Percentiles rank a stretch among this genome's conserved stretches.
These are phyloP conservation scores for Drosophila seguyi DNA, from an alignment of 1,140 invertebrate species.

Conservation along the genomic window DNA sequence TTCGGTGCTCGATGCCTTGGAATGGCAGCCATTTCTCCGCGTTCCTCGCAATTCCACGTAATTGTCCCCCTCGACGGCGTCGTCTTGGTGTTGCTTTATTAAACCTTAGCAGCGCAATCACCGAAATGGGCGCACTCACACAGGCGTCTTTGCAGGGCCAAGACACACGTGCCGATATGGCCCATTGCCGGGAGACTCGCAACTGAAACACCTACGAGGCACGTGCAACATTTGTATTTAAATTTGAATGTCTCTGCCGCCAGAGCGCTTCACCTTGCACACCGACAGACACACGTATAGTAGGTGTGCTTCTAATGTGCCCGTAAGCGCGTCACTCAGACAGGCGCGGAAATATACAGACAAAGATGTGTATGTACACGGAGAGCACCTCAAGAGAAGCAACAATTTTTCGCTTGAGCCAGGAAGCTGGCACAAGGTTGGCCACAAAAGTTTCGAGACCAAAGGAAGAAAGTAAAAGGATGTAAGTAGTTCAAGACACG, in stretches of 20 bases:
- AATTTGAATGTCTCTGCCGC: conserved; percentile 74
- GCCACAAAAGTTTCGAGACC: conserved; percentile 43
- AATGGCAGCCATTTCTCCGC: conserved; percentile 64
- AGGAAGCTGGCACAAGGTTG: conserved; percentile 43
- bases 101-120: conserved; percentile 74
- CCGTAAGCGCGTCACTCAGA: conserved; percentile 1
- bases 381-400: conserved; percentile 26
- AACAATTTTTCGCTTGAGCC: conserved; percentile 59
- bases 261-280: conserved; percentile 42
- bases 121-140: conserved; percentile 72
- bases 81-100: conserved; percentile 77
- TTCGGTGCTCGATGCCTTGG: conserved; percentile 17
- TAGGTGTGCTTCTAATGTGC: background rate
- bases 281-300: conserved; percentile 12
- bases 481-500: background rate
- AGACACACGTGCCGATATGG: conserved; percentile 24
- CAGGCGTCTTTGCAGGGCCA: background rate
- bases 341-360: conserved; percentile 13
- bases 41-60: conserved; percentile 32
- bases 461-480: conserved; percentile 5
- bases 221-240: conserved; percentile 83
- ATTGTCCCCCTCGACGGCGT: conserved; percentile 46
- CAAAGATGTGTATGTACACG: background rate
- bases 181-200: conserved; percentile 25
- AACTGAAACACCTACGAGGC: conserved; percentile 53